A percentile compares a stretch with the other conserved stretches of the same genome.
Evolutionary conservation across 1,140 invertebrate genomes (phyloP).

Genomic region (Drosophila albomicans): DNA sequence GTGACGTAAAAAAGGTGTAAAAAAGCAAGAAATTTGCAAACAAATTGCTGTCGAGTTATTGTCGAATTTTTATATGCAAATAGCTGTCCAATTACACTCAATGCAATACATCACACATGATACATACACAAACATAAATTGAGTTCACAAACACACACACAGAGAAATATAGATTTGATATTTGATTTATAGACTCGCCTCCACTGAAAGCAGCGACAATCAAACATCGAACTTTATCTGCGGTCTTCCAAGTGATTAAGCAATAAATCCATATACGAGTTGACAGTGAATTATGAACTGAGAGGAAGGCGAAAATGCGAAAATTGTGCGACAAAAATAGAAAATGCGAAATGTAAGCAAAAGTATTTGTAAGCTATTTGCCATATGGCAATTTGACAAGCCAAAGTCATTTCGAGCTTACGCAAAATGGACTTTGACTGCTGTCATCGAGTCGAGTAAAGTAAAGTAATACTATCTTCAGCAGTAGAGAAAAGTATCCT

Average conservation of each 20-base stretch:
- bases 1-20: not conserved
- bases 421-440: constrained; percentile 23
- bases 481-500: constrained; percentile 2
- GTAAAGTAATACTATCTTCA: not conserved
- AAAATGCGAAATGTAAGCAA: constrained; percentile 44
- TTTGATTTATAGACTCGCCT: constrained; percentile 66
- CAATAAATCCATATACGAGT: constrained; percentile 73
- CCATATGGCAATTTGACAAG: constrained; percentile 23
- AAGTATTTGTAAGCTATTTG: constrained; percentile 26
- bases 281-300: constrained; percentile 79
- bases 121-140: constrained; percentile 18
- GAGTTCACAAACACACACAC: constrained; percentile 36
- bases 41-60: not conserved
- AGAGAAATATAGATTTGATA: constrained; percentile 25
- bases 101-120: constrained; percentile 31
- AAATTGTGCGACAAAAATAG: constrained; percentile 8
- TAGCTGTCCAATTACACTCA: not conserved
- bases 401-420: constrained; percentile 37
- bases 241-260: constrained; percentile 79
- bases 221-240: constrained; percentile 61
- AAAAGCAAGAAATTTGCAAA: not conserved
- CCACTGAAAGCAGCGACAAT: constrained; percentile 30
- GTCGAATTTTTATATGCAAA: not conserved
- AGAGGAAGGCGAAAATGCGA: constrained; percentile 4
- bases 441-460: constrained; percentile 8